phyloP scores from a whole-genome alignment of 2,113 vertebrate species.

The Engystomops pustulosus region DNA sequence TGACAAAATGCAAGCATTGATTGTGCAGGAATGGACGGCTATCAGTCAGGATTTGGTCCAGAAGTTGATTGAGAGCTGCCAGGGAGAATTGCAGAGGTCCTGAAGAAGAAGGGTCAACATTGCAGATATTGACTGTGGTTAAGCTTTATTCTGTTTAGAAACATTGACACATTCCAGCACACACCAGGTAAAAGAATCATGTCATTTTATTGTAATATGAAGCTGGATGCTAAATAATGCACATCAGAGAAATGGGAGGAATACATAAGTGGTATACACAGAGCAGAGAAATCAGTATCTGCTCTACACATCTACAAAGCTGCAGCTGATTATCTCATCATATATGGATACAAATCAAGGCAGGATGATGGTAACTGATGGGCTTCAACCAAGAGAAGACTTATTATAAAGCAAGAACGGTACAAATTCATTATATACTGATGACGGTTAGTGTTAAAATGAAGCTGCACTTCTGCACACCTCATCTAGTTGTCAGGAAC shows the following conservation, averaged over 20 bases:
- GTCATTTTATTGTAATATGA: conserved; percentile 27
- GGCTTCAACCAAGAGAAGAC: conserved; percentile 3
- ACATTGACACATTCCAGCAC: background rate
- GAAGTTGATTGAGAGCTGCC: too few species aligned
- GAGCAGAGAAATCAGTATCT: conserved; percentile 20
- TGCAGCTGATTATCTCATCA: conserved; percentile 7
- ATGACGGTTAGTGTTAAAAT: background rate
- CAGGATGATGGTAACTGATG: background rate
- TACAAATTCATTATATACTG: background rate
- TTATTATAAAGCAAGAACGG: background rate
- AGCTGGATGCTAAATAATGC: conserved; percentile 4
- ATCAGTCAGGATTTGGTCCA: too few species aligned
- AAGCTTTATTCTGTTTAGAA: too few species aligned
- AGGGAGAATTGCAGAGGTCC: too few species aligned
- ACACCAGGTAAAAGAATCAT: background rate
- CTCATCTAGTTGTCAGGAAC: background rate
- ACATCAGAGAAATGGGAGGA: background rate
- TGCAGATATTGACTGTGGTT: too few species aligned
- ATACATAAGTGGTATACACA: background rate
- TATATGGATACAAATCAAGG: conserved; percentile 22
- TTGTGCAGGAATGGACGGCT: too few species aligned
- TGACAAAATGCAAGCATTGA: too few species aligned
- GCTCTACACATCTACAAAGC: conserved; percentile 29
- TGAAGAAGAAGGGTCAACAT: too few species aligned
- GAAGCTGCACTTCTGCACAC: background rate